phyloP scores from a whole-genome alignment of 1,140 invertebrate species.

The Bombus waltoni region DNA sequence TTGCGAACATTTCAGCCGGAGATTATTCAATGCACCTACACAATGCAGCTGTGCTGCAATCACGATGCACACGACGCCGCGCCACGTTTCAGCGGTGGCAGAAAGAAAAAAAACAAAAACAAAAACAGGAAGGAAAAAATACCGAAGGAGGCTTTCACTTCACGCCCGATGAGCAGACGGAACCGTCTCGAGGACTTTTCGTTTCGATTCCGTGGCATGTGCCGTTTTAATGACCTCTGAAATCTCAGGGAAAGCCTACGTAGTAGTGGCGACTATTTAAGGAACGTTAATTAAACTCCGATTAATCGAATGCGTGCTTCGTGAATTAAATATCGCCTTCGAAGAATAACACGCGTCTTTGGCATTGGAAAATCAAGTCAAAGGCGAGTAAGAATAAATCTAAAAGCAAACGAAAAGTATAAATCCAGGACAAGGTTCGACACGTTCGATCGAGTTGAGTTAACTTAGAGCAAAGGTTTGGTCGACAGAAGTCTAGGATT shows the following conservation, averaged over 20 bases:
- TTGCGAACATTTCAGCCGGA: background rate
- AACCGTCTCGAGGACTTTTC: constrained; percentile 44
- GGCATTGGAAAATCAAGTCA: too few relatives aligned
- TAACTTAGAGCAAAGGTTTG: too few relatives aligned
- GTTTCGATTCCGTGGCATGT: constrained; percentile 30
- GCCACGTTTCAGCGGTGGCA: constrained; percentile 2
- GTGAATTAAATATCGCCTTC: background rate
- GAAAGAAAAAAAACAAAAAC: constrained; percentile 7
- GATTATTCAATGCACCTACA: background rate
- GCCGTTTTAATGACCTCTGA: constrained; percentile 27
- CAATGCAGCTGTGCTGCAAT: background rate
- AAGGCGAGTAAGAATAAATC: too few relatives aligned
- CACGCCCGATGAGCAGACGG: constrained; percentile 40
- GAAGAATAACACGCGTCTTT: too few relatives aligned
- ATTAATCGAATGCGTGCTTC: background rate
- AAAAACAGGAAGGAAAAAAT: constrained; percentile 35
- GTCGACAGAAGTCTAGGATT: too few relatives aligned
- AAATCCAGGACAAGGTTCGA: too few relatives aligned
- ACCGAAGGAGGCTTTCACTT: constrained; percentile 44
- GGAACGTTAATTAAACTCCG: constrained; percentile 19
- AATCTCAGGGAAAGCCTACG: background rate
- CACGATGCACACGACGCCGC: background rate
- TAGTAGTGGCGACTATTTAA: background rate
- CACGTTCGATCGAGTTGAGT: too few relatives aligned
- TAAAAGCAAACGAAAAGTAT: too few relatives aligned